A percentile compares a stretch with the other conserved stretches of the same genome.
phyloP scores from a whole-genome alignment of 2,113 vertebrate species.

The Psittacus erithacus region DNA sequence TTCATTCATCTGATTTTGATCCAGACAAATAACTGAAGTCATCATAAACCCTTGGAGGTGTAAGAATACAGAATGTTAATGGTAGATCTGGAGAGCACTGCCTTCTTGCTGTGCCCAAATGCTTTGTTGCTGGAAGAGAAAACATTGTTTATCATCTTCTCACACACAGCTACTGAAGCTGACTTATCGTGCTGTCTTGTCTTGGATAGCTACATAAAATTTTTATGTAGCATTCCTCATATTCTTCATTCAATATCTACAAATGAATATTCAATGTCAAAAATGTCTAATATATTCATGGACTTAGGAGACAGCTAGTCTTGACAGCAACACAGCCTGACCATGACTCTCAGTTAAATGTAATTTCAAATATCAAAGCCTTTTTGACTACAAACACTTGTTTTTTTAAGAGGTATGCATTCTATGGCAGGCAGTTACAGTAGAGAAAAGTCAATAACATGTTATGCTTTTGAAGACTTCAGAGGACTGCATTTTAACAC shows the following conservation, averaged over 20 bases:
- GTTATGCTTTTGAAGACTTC: neutral
- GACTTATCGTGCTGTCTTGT: neutral
- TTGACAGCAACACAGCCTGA: neutral
- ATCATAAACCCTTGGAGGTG: neutral
- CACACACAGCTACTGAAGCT: neutral
- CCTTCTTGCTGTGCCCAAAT: neutral
- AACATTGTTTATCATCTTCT: neutral
- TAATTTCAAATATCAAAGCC: neutral
- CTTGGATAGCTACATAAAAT: neutral
- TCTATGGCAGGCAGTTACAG: neutral
- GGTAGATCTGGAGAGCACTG: neutral
- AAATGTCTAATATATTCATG: neutral
- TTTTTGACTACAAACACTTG: neutral
- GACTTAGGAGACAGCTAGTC: neutral
- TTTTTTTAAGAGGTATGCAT: neutral
- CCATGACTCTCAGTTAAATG: neutral
- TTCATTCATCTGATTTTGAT: neutral
- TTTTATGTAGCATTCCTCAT: neutral
- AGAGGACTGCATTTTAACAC: neutral
- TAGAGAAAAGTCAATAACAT: neutral
- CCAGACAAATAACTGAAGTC: neutral
- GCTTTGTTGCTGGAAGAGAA: neutral
- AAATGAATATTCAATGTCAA: neutral
- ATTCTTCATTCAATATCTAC: neutral
- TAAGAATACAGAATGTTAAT: constrained; percentile 1